Evolutionary conservation across 2,888 invertebrate species (phyloP), one percentile per base, ranked within the genome.

Genomic region (Erebia palarica): DNA sequence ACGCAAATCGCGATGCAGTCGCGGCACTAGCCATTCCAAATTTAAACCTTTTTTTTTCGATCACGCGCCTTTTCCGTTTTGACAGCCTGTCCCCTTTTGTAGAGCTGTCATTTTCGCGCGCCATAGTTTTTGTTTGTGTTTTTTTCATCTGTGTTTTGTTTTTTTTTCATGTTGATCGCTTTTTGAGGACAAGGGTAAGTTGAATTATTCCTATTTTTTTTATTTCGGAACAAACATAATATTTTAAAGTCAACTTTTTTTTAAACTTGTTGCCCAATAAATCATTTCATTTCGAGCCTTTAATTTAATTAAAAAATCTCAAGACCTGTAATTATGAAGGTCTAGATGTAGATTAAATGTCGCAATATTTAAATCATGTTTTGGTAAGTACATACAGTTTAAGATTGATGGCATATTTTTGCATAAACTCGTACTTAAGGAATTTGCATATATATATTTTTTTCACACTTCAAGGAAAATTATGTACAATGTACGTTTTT

Each of bases 1-100:
- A 79, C 82, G 83, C 84, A 86, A 84, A 80, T 74, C 81, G 82
- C 87, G 87, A 89, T 88, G 89, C 89, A 89, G 85, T 84, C 86
- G 84, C 87, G 84, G 84, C 86, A 87, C 87, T 82, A 82, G 82
- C 81, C 79, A 76, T 81, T 83, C 81, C 79, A 82, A 85, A 79
- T 80, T 77, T 70, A 75, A 80, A 75, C 70, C 73, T 73, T 77
- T 73, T 75, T 75, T 73, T 77, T 65, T 51, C 58, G n/a, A 68
- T 65, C 71, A 72, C 71, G 70, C 71, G 65, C 63, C 71, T 70
- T 75, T 74, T 71, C 53, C 67, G 70, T 75, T 75, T 74, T 71
- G 73, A 71, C 75, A 75, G 68, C 68, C 75, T 74, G 76, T 76
- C 55, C 74, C 72, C 72, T 75, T 81, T 79, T 82, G 79, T 79